Evolutionary conservation across 1,140 invertebrate species (phyloP).

Genomic region (Drosophila ogumai): DNA sequence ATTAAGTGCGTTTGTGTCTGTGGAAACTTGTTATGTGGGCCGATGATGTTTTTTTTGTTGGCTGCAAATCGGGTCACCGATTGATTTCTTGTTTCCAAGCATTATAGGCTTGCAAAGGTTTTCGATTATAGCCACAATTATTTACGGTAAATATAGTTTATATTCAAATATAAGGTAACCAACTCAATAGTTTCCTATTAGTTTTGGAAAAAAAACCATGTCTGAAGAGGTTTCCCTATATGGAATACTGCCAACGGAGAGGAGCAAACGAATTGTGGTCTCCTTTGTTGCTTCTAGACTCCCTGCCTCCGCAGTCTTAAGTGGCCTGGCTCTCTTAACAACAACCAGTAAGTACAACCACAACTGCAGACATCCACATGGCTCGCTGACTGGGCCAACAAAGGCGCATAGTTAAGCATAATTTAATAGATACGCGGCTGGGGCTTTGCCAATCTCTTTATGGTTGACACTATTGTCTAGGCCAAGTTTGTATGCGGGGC

Average conservation of each 20-base stretch:
- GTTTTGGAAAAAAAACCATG: background rate
- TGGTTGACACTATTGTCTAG: constrained; percentile 83
- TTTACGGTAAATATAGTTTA: background rate
- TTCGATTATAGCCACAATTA: background rate
- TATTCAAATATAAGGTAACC: too few species aligned
- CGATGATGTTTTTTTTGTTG: background rate
- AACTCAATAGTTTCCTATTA: background rate
- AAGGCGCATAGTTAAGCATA: constrained; percentile 81
- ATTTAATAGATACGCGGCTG: constrained; percentile 79
- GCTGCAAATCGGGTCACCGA: constrained; percentile 16
- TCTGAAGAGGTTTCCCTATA: background rate
- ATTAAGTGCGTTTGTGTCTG: constrained; percentile 10
- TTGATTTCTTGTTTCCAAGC: constrained; percentile 14
- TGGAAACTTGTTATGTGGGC: constrained; percentile 40
- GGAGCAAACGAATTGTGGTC: constrained; percentile 6
- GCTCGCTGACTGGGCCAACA: constrained; percentile 52
- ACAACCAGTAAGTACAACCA: constrained; percentile 23
- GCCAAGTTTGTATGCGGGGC: constrained; percentile 74
- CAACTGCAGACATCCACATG: constrained; percentile 14
- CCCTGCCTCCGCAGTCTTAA: constrained; percentile 42
- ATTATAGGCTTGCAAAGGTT: background rate
- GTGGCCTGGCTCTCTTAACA: constrained; percentile 56
- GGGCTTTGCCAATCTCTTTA: constrained; percentile 68
- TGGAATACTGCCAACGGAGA: background rate
- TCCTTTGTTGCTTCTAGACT: constrained; percentile 30